A percentile compares a stretch with the other conserved stretches of the same genome.
Conservation (phyloP, 2,113 vertebrate species). For the Coreoperca whiteheadi region DNA sequence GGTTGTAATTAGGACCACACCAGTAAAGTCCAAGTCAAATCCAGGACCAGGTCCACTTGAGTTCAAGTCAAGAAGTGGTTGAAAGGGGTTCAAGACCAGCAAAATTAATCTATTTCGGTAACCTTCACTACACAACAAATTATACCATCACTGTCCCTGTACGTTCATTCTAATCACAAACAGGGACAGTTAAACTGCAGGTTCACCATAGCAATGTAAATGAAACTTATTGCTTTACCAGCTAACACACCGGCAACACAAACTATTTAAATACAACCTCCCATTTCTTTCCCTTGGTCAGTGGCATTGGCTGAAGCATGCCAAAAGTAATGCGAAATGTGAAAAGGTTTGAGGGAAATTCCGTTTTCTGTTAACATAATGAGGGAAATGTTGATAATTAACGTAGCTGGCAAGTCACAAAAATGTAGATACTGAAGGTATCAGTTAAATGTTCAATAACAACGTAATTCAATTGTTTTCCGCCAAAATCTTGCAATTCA, state of each 20-base stretch:
- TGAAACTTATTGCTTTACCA: not conserved
- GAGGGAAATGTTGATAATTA: no score
- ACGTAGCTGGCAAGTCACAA: no score
- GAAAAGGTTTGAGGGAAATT: not conserved
- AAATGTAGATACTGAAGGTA: no score
- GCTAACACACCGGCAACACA: not conserved
- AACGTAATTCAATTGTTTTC: no score
- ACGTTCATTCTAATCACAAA: not conserved
- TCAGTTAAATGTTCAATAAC: no score
- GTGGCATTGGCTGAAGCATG: no score
- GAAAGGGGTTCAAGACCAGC: not conserved
- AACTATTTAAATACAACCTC: not conserved
- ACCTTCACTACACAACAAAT: not conserved
- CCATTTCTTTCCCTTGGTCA: not conserved
- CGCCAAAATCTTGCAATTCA: no score
- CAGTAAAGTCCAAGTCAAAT: constrained; percentile 1
- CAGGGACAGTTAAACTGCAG: not conserved
- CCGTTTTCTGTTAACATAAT: no score
- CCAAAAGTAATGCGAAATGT: no score
- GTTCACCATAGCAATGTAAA: not conserved
- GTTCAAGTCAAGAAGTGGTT: not conserved
- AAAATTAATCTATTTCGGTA: not conserved
- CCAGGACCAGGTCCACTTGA: not conserved
- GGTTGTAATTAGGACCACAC: constrained; percentile 20
- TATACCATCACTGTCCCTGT: no score